Conservation (phyloP, 2,797 vertebrate genomes). For the Mus caroli region DNA sequence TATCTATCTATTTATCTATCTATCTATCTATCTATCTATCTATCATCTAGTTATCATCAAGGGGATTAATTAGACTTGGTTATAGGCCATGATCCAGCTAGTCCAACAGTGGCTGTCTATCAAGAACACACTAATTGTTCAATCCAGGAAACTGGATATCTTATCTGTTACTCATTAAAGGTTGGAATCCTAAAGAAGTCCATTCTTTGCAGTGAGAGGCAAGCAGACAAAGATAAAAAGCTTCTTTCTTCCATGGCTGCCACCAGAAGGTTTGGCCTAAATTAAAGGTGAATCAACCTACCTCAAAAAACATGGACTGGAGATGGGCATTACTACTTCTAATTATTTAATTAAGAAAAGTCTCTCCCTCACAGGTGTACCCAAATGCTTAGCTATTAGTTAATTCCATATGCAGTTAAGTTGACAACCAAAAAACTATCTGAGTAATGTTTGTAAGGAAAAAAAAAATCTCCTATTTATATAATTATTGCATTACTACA, state of each 20-base stretch:
- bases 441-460: not conserved
- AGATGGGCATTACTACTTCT: not conserved
- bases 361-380: not conserved
- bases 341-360: not conserved
- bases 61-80: not conserved
- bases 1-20: not conserved
- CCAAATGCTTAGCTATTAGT: no score
- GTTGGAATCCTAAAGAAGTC: not conserved
- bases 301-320: not conserved
- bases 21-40: not conserved
- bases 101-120: not conserved
- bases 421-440: not conserved
- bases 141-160: not conserved
- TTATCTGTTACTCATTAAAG: not conserved
- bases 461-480: slow-evolving; percentile 36
- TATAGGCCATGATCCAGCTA: not conserved
- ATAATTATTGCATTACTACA: not conserved
- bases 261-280: not conserved
- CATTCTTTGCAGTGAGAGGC: not conserved
- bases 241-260: not conserved
- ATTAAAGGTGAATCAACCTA: not conserved
- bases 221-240: not conserved
- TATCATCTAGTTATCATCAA: not conserved
- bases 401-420: not conserved
- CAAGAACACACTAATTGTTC: not conserved